These are phyloP conservation scores for Odontophorus gujanensis DNA, from an alignment of 2,113 vertebrate species.

Conservation along the genomic window DNA sequence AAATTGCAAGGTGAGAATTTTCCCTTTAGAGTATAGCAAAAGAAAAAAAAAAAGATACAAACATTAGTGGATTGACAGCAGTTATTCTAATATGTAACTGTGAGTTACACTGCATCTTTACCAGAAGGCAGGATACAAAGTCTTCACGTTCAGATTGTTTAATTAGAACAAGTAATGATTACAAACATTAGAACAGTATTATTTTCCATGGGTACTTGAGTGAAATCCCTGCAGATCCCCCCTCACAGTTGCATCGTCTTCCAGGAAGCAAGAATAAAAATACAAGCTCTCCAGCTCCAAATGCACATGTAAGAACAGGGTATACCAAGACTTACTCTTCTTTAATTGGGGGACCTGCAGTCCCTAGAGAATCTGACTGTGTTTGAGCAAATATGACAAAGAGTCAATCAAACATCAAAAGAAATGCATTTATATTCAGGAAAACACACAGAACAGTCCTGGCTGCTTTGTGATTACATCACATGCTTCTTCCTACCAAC, in stretches of 20 bases:
- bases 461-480: conserved; percentile 1
- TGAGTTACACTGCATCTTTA: conserved; percentile 21
- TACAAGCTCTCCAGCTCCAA: neutral
- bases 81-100: neutral
- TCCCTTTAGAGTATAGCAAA: conserved; percentile 12
- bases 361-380: neutral
- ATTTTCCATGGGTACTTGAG: neutral
- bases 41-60: conserved; percentile 27
- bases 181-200: conserved; percentile 1
- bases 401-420: neutral
- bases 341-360: neutral
- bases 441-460: neutral
- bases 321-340: neutral
- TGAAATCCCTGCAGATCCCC: neutral
- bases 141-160: neutral
- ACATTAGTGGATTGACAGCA: conserved; percentile 11
- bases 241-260: neutral
- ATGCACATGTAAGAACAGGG: neutral
- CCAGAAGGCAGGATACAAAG: conserved; percentile 32
- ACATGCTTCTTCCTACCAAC: neutral
- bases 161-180: conserved; percentile 6
- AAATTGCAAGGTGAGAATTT: conserved; percentile 26
- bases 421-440: neutral
- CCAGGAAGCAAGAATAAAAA: neutral
- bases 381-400: neutral